Percentiles rank a stretch among this genome's conserved stretches.
These are phyloP conservation scores for Aricia agestis DNA, from an alignment of 1,140 invertebrate species.

Conservation along the genomic window DNA sequence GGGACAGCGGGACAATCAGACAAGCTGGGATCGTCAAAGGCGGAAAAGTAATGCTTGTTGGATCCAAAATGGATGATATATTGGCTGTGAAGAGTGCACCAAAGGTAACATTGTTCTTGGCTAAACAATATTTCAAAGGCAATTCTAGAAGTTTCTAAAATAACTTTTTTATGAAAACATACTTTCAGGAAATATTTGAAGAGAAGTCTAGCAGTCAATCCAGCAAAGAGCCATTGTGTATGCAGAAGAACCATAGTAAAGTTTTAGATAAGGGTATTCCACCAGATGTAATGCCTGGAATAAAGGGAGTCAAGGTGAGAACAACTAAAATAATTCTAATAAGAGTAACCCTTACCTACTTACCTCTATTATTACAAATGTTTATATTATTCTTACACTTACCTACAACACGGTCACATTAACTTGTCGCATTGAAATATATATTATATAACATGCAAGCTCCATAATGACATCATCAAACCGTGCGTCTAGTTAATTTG, in stretches of 20 bases:
- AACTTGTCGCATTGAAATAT: too few relatives aligned
- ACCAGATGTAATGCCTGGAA: slow-evolving; percentile 92
- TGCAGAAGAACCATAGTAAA: slow-evolving; percentile 92
- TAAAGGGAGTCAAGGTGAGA: slow-evolving; percentile 85
- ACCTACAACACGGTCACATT: too few relatives aligned
- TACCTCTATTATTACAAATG: too few relatives aligned
- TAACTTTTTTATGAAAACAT: background rate
- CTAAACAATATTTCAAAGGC: too few relatives aligned
- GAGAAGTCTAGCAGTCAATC: slow-evolving; percentile 76
- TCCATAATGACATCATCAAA: too few relatives aligned
- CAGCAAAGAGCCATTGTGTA: slow-evolving; percentile 87
- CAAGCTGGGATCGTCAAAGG: slow-evolving; percentile 88
- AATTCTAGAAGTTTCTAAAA: background rate
- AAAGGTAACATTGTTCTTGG: slow-evolving; percentile 51
- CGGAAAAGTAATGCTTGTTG: slow-evolving; percentile 94
- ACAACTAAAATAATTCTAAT: background rate
- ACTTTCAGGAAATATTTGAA: slow-evolving; percentile 61
- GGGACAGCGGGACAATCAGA: slow-evolving; percentile 89
- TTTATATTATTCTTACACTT: too few relatives aligned
- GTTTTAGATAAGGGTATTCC: slow-evolving; percentile 93
- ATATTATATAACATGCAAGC: too few relatives aligned
- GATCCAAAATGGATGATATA: slow-evolving; percentile 93
- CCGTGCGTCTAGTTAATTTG: too few relatives aligned
- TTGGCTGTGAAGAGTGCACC: slow-evolving; percentile 84
- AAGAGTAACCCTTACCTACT: background rate